A percentile compares a stretch with the other conserved stretches of the same genome.
phyloP scores from a whole-genome alignment of 1,140 invertebrate genomes.

The Parapsyche elsis region DNA sequence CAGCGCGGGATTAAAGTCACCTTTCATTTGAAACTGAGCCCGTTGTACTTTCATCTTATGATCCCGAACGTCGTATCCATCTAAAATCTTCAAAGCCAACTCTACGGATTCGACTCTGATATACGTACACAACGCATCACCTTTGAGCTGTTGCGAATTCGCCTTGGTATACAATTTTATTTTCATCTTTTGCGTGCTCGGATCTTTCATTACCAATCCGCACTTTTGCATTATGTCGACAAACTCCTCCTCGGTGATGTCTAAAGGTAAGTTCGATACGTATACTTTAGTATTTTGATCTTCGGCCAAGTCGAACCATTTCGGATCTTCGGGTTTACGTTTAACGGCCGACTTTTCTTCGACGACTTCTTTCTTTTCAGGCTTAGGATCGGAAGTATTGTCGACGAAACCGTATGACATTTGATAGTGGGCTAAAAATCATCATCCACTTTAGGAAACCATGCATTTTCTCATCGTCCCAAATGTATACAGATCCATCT shows the following conservation, averaged over 20 bases:
- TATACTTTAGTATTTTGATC: conserved; percentile 98
- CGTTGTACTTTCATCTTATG: conserved; percentile 88
- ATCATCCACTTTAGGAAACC: conserved; percentile 97
- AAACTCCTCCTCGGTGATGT: conserved; percentile 91
- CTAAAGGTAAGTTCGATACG: conserved; percentile 90
- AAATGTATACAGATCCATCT: conserved; percentile 91
- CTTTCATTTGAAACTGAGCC: conserved; percentile 96
- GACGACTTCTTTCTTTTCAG: conserved; percentile 55
- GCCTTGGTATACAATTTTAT: conserved; percentile 93
- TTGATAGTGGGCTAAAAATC: conserved; percentile 95
- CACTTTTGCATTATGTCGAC: conserved; percentile 94
- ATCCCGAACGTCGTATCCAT: conserved; percentile 85
- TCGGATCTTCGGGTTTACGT: conserved; percentile 65
- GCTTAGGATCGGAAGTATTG: conserved; percentile 61
- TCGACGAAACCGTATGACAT: conserved; percentile 91
- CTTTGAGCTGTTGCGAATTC: conserved; percentile 87
- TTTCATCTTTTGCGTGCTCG: conserved; percentile 86
- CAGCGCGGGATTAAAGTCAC: conserved; percentile 91
- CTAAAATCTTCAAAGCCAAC: conserved; percentile 90
- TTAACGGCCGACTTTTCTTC: conserved; percentile 60
- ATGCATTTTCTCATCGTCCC: conserved; percentile 90
- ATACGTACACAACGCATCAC: conserved; percentile 97
- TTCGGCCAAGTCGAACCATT: conserved; percentile 95
- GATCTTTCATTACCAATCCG: conserved; percentile 94
- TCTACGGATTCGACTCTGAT: conserved; percentile 97